phyloP scores from a whole-genome alignment of 2,888 invertebrate genomes.

The Rhamnusium bicolor region DNA sequence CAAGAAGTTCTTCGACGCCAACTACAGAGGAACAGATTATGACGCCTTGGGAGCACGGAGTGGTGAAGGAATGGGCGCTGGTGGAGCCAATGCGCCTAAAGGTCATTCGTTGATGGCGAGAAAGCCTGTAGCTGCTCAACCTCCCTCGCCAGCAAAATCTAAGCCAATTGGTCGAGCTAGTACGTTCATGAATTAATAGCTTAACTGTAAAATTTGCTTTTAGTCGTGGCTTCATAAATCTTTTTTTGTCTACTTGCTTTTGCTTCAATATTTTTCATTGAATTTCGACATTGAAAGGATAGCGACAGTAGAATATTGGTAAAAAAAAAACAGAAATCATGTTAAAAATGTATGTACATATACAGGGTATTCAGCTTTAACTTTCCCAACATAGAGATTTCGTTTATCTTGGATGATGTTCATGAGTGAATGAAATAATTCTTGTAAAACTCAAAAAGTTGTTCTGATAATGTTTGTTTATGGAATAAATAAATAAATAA shows the following conservation, averaged over 20 bases:
- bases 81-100: conserved; percentile 77
- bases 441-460: too few species aligned
- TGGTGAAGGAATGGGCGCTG: conserved; percentile 89
- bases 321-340: too few species aligned
- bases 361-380: too few species aligned
- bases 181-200: conserved; percentile 57
- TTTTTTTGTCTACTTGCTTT: background rate
- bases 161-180: conserved; percentile 64
- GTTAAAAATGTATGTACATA: too few species aligned
- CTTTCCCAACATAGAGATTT: too few species aligned
- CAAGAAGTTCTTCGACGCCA: conserved; percentile 99
- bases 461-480: too few species aligned
- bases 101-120: conserved; percentile 71
- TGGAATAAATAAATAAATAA: too few species aligned
- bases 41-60: conserved; percentile 91
- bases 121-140: conserved; percentile 63
- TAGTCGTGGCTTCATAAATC: conserved; percentile 12
- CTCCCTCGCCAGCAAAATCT: conserved; percentile 55
- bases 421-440: too few species aligned
- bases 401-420: too few species aligned
- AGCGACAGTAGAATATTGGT: too few species aligned
- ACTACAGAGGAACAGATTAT: conserved; percentile 96
- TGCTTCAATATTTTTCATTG: too few species aligned
- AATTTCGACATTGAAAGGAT: too few species aligned
- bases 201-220: background rate